A percentile compares a stretch with the other conserved stretches of the same genome.
phyloP scores from a whole-genome alignment of 1,140 invertebrate genomes.

The Drosophila sp. region DNA sequence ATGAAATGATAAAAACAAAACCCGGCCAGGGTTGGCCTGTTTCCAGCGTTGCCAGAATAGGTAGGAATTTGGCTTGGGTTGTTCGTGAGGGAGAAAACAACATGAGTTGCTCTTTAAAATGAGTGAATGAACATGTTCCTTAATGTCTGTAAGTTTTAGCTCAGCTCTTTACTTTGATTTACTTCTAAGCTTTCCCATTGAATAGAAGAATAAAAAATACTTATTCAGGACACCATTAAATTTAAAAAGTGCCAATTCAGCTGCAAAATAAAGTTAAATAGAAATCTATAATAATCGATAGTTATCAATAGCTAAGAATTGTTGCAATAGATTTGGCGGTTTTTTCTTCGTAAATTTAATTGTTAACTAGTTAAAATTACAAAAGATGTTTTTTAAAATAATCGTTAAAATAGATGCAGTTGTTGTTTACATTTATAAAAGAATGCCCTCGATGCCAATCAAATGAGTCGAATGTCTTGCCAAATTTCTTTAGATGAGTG shows the following conservation, averaged over 20 bases:
- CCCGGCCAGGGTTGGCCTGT: neutral
- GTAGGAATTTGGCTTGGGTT: too few species aligned
- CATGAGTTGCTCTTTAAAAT: too few species aligned
- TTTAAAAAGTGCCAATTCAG: too few species aligned
- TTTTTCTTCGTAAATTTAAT: neutral
- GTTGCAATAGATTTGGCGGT: conserved; percentile 10
- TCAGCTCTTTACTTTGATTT: too few species aligned
- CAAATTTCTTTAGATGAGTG: conserved; percentile 26
- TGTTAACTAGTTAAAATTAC: neutral
- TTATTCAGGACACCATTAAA: too few species aligned
- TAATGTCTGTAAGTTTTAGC: too few species aligned
- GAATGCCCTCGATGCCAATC: conserved; percentile 50
- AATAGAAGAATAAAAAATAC: too few species aligned
- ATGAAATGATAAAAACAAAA: conserved; percentile 48
- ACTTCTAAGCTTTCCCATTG: too few species aligned
- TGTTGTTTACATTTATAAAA: conserved; percentile 40
- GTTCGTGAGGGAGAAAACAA: too few species aligned
- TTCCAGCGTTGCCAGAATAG: neutral
- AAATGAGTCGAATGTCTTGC: conserved; percentile 43
- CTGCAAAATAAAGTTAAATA: too few species aligned
- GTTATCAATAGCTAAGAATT: conserved; percentile 9
- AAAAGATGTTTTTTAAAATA: neutral
- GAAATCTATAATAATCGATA: too few species aligned
- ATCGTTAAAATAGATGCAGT: conserved; percentile 30
- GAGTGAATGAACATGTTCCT: too few species aligned